Percentiles rank a stretch among this genome's conserved stretches.
Conservation (phyloP, 2,797 vertebrate genomes). For the Numenius phaeopus region DNA sequence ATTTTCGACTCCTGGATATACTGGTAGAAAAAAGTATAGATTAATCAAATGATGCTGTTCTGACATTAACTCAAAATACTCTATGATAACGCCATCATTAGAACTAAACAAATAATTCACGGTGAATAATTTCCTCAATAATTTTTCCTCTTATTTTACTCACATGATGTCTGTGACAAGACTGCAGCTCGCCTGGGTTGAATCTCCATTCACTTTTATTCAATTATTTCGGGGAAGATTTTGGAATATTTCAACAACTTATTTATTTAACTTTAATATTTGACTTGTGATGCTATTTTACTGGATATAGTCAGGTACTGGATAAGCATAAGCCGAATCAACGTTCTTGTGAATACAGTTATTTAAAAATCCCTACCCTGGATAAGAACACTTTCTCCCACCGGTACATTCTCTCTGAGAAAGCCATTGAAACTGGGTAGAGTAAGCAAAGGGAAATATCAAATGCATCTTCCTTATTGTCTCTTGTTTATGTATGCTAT, state of each 20-base stretch:
- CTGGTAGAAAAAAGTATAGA: background rate
- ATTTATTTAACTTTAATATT: background rate
- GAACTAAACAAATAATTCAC: background rate
- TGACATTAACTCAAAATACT: background rate
- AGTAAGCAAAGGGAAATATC: background rate
- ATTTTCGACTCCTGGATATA: background rate
- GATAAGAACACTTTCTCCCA: background rate
- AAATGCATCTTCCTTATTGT: background rate
- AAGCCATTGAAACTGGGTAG: accelerated
- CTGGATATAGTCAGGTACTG: background rate
- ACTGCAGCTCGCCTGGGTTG: background rate
- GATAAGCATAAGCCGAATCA: background rate
- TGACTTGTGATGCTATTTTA: background rate
- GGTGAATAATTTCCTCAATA: background rate
- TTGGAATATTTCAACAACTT: background rate
- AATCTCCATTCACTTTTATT: background rate
- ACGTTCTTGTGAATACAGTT: background rate
- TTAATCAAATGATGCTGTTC: background rate
- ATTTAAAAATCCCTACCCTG: background rate
- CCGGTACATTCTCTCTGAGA: background rate
- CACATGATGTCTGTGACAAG: background rate
- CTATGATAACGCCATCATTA: constrained; percentile 5
- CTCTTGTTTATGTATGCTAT: background rate
- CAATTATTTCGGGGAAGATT: background rate
- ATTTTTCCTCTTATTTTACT: background rate